phyloP scores from a whole-genome alignment of 2,113 vertebrate species.

The Cheirogaleus medius region DNA sequence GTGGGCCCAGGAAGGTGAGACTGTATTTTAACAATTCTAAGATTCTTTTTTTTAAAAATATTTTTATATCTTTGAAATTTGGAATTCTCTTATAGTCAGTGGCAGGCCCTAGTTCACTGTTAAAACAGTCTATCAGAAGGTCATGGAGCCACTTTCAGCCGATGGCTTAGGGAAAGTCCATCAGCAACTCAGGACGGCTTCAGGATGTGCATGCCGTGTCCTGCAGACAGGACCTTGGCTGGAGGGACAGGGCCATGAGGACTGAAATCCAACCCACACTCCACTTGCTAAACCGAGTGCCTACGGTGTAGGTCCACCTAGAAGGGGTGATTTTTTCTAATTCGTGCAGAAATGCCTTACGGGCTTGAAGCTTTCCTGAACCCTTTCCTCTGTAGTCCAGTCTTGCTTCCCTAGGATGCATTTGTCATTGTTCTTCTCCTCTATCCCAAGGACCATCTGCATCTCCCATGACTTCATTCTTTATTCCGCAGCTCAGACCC shows the following conservation, averaged over 20 bases:
- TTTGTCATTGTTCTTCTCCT: fast-evolving
- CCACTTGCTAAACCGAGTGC: background rate
- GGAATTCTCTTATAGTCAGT: fast-evolving
- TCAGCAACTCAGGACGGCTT: fast-evolving
- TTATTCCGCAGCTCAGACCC: fast-evolving
- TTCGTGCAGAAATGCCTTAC: background rate
- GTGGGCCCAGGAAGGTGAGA: no score
- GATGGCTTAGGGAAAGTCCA: fast-evolving
- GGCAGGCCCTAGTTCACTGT: background rate
- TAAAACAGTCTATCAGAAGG: background rate
- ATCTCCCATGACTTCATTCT: fast-evolving
- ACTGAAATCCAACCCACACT: background rate
- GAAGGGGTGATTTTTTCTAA: fast-evolving
- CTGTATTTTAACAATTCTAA: background rate
- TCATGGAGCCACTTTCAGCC: fast-evolving
- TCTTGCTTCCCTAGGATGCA: fast-evolving
- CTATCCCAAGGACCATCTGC: fast-evolving
- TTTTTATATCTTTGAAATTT: background rate
- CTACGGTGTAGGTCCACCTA: background rate
- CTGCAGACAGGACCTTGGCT: background rate
- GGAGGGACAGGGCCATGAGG: fast-evolving
- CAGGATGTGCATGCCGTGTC: fast-evolving
- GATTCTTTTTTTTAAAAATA: background rate
- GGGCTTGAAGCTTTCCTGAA: no score
- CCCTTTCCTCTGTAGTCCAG: no score